A percentile compares a stretch with the other conserved stretches of the same genome.
phyloP scores from a whole-genome alignment of 1,140 invertebrate species.

The Melanaphis sacchari region DNA sequence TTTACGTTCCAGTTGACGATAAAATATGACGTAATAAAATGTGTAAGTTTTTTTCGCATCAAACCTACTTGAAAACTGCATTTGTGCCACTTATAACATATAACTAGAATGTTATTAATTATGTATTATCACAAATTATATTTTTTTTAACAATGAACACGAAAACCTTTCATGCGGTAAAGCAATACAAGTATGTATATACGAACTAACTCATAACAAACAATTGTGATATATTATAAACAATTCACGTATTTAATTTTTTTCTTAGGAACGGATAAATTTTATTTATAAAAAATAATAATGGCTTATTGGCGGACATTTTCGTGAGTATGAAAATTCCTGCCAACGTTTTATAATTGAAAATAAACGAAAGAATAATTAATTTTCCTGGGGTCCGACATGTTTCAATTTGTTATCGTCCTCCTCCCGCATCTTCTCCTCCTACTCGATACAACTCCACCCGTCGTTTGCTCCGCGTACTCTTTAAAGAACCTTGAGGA shows the following conservation, averaged over 20 bases:
- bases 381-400: slow-evolving; percentile 56
- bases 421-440: background rate
- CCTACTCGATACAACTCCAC: background rate
- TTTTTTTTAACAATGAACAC: background rate
- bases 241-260: background rate
- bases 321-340: slow-evolving; percentile 55
- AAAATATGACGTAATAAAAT: background rate
- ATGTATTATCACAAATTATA: background rate
- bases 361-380: slow-evolving; percentile 58
- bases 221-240: background rate
- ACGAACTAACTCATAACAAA: background rate
- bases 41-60: background rate
- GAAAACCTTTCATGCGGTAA: background rate
- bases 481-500: slow-evolving; percentile 56
- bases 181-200: background rate
- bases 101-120: background rate
- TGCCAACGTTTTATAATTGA: slow-evolving; percentile 57
- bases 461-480: background rate
- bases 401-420: slow-evolving; percentile 57
- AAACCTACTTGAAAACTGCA: background rate
- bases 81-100: background rate
- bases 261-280: background rate
- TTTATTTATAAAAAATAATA: slow-evolving; percentile 51
- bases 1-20: background rate
- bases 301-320: slow-evolving; percentile 53